Percentiles rank a stretch among this genome's conserved stretches.
Evolutionary conservation across 2,113 vertebrate genomes (phyloP).

Genomic region (Probosciger aterrimus): DNA sequence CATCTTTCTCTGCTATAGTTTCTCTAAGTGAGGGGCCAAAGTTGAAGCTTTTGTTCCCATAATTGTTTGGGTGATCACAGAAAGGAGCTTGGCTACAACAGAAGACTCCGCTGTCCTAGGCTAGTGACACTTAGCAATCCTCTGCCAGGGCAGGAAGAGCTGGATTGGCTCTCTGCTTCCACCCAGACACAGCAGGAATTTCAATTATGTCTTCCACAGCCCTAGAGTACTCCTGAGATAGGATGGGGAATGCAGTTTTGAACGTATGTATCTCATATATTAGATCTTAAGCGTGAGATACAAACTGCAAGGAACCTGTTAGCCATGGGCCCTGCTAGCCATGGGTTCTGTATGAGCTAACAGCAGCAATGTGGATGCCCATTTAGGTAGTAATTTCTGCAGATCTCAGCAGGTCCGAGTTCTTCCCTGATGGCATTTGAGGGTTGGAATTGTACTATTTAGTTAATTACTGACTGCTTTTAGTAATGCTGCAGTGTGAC

Average conservation of each 20-base stretch:
- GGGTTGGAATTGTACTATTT: not conserved
- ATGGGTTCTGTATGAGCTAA: not conserved
- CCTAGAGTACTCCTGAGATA: not conserved
- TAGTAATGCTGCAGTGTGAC: not conserved
- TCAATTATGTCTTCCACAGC: not conserved
- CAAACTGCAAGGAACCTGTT: not conserved
- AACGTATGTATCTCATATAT: not conserved
- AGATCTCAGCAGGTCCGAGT: not conserved
- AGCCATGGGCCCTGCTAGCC: not conserved
- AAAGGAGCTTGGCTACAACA: not conserved
- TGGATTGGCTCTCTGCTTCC: not conserved
- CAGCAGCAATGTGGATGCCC: not conserved
- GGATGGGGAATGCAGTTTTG: rapidly evolving
- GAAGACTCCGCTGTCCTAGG: not conserved
- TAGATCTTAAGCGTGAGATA: not conserved
- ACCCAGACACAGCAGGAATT: not conserved
- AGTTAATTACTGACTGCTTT: not conserved
- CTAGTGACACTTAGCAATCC: not conserved
- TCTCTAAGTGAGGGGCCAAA: not conserved
- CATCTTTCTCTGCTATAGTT: not conserved
- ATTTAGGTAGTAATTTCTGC: not conserved
- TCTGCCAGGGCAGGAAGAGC: not conserved
- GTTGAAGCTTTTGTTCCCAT: not conserved
- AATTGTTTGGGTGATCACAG: not conserved
- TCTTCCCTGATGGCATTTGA: not conserved